Evolutionary conservation across 2,113 vertebrate genomes (phyloP), one percentile per base, ranked within the genome.

Genomic region (Taurulus bubalis): DNA sequence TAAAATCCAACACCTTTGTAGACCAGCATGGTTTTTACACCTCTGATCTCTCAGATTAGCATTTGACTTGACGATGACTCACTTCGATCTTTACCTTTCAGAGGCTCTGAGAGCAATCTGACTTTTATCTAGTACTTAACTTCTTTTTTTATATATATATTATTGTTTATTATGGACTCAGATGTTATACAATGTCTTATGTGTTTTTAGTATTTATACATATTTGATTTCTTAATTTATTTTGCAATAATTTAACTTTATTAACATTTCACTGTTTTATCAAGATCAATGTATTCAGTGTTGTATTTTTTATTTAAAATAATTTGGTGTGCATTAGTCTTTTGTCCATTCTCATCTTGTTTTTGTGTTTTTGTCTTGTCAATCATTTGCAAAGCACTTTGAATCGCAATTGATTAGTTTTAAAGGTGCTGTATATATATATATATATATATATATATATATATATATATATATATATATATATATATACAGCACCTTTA

Each of bases 11-110:
- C 53, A 42, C 65, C 74, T 55, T 40, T 70, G 24, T 53, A 45
- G 26, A 40, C 9, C 12, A 32, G 2, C 62, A 51, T 45, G 45
- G 16, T n/a, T 53, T 82, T 83, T 24, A 26, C 66, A 66, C 42
- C 10, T 72, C 38, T 32, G 16, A 28, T 45, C 20, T 14, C 2
- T 36, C 0, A n/a, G 72, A 49, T 74, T 18, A 26, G 6, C 1
- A 4, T 65, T 20, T 70, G 67, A 70, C 55, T 72, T 49, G 72
- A 12, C 36, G 15, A 67, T 56, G 30, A 42, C 28, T 45, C 36
- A 40, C 24, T 34, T 45, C 20, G 34, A 55, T 38, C 4, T 53
- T 70, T 26, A 22, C 11, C 3, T 59, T 83, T 20, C 22, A 53
- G 22, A 53, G 8, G 22, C 9, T 53, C 22, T 53, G 8, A 53